Evolutionary conservation across 2,888 invertebrate genomes (phyloP), one percentile per base, ranked within the genome.

Genomic region (Lymantria monacha): DNA sequence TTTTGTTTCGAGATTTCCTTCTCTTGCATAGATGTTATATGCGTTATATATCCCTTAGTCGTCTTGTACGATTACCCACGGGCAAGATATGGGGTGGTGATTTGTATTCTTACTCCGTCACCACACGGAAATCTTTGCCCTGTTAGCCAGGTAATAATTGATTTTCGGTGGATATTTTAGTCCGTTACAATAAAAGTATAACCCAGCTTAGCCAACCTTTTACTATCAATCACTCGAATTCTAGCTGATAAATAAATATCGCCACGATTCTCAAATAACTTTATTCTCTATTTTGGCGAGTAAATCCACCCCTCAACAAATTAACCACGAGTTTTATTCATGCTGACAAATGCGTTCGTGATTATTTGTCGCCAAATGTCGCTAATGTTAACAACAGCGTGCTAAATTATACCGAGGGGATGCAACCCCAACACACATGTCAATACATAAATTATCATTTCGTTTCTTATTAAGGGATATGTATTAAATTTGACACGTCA

Each of bases 351-450:
- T 44, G 44, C n/a, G 46, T 44, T 51, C 42, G 15, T 14, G 50
- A 48, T 41, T 47, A 57, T 51, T 56, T 45, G 51, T 57, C 55
- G 45, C 44, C 48, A 48, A 55, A 55, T 46, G 47, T 38, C 49
- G 13, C 42, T 41, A 30, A 13, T 42, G 44, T 40, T 42, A 30
- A 60, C 50, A 49, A 37, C 46, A 43, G 15, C 15, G 41, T 14
- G 12, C 7, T 11, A n/a, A 8, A 12, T 12, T 10, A 38, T 9
- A 2, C n/a, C 7, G 7, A 41, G 41, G 41, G 48, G 46, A 46
- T 30, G 46, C 40, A 49, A 48, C 40, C 42, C 7, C 12, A 9
- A 51, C n/a, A 50, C 61, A 66, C 54, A 58, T 63, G 64, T 47
- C 15, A n/a, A 44, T 42, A 5, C n/a, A 44, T 49, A 49, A 44